These are phyloP conservation scores for Spialia ferax DNA, from an alignment of 2,888 invertebrate species.

Conservation along the genomic window DNA sequence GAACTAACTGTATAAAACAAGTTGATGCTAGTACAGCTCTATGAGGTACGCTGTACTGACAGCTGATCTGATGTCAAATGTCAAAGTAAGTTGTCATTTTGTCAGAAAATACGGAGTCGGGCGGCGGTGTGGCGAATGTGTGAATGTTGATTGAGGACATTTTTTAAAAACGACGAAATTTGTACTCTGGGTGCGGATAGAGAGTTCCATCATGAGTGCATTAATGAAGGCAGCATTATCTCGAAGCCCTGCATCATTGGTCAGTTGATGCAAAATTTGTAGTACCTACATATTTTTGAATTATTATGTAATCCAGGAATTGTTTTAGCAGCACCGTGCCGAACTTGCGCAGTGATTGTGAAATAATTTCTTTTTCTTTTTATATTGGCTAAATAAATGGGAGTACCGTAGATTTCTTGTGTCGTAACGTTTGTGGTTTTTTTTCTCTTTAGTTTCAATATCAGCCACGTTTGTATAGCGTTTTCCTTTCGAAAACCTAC, in stretches of 20 bases:
- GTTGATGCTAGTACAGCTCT: too few relatives aligned
- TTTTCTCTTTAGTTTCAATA: background rate
- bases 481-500: background rate
- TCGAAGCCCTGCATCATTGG: constrained; percentile 77
- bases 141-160: constrained; percentile 44
- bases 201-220: constrained; percentile 87
- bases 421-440: background rate
- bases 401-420: background rate
- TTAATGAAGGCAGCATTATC: constrained; percentile 76
- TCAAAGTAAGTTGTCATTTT: constrained; percentile 34
- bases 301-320: constrained; percentile 75
- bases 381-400: background rate
- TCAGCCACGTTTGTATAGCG: background rate
- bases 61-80: constrained; percentile 1
- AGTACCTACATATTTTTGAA: constrained; percentile 48
- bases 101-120: constrained; percentile 13
- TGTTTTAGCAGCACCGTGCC: constrained; percentile 26
- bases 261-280: constrained; percentile 54
- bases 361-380: constrained; percentile 42
- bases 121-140: constrained; percentile 26
- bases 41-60: too few relatives aligned
- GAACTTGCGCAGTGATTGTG: constrained; percentile 52
- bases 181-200: constrained; percentile 83
- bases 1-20: too few relatives aligned
- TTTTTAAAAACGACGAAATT: constrained; percentile 50